Evolutionary conservation across 2,888 invertebrate species (phyloP).

Genomic region (Drosophila histrio): DNA sequence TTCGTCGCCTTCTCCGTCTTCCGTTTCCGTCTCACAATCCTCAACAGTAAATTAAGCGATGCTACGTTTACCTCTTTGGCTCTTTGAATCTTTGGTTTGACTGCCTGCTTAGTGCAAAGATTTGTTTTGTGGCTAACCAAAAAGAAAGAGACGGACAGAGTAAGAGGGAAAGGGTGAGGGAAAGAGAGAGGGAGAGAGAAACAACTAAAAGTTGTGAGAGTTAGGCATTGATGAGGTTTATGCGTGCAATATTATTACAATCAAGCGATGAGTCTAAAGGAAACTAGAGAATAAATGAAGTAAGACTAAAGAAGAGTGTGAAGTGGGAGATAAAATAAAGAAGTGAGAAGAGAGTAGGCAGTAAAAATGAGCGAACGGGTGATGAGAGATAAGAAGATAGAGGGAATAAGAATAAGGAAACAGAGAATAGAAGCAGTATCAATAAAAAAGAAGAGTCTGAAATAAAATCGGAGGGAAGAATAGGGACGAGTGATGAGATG

Average conservation of each 20-base stretch:
- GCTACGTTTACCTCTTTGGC: constrained; percentile 47
- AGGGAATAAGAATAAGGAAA: too few relatives aligned
- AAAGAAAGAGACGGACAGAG: constrained; percentile 8
- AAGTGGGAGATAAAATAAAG: too few relatives aligned
- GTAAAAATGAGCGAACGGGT: not conserved
- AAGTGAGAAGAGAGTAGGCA: not conserved
- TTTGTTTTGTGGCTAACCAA: constrained; percentile 50
- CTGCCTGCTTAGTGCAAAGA: constrained; percentile 63
- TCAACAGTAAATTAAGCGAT: constrained; percentile 55
- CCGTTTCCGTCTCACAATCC: constrained; percentile 14
- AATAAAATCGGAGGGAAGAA: too few relatives aligned
- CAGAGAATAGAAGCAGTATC: too few relatives aligned
- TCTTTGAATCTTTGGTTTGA: constrained; percentile 29
- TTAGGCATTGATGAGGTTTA: constrained; percentile 13
- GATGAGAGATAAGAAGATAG: too few relatives aligned
- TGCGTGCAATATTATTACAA: constrained; percentile 17
- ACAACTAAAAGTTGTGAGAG: not conserved
- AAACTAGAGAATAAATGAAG: not conserved
- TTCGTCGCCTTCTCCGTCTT: not conserved
- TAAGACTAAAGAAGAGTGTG: not conserved
- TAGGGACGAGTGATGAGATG: too few relatives aligned
- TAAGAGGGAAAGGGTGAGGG: not conserved
- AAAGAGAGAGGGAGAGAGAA: not conserved
- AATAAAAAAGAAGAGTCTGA: too few relatives aligned
- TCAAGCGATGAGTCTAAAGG: not conserved